phyloP scores from a whole-genome alignment of 2,113 vertebrate genomes.

The Baryphthengus martii region DNA sequence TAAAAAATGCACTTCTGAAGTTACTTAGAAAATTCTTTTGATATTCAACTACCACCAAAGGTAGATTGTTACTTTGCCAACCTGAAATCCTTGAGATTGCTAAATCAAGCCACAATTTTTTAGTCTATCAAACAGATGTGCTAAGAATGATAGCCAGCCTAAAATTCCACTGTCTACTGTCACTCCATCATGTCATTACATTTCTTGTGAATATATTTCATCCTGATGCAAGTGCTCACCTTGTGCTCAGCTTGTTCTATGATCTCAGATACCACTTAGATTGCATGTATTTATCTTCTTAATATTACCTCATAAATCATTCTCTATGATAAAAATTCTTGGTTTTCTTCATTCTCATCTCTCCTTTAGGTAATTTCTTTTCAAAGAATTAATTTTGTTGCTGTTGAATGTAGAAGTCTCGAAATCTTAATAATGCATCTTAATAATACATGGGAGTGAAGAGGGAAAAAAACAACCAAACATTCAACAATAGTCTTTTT shows the following conservation, averaged over 20 bases:
- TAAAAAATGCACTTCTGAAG: background rate
- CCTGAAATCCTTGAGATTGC: background rate
- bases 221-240: background rate
- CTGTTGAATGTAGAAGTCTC: background rate
- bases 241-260: background rate
- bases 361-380: background rate
- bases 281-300: background rate
- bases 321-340: background rate
- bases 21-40: background rate
- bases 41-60: background rate
- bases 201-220: background rate
- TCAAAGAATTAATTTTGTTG: background rate
- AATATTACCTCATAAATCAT: background rate
- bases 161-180: background rate
- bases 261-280: background rate
- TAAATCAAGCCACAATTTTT: background rate
- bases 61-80: background rate
- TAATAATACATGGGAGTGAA: background rate
- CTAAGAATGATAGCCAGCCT: background rate
- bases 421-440: background rate
- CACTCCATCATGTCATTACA: background rate
- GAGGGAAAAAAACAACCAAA: background rate
- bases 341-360: background rate
- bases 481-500: background rate
- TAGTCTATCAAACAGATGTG: background rate